phyloP scores from a whole-genome alignment of 2,797 vertebrate species.

The Alectoris magna region DNA sequence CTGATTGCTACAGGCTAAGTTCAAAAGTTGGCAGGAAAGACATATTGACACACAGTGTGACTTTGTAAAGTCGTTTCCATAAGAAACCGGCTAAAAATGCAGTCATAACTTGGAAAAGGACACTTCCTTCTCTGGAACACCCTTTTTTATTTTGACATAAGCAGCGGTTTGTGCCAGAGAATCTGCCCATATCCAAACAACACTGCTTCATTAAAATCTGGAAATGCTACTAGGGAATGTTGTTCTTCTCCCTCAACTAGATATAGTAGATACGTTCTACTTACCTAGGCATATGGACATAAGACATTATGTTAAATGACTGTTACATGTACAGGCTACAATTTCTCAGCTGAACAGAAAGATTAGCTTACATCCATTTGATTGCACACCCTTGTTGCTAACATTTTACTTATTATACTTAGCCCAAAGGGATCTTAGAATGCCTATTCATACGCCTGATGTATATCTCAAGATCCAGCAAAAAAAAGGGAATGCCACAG shows the following conservation, averaged over 20 bases:
- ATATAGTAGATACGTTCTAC: not conserved
- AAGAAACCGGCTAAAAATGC: slow-evolving; percentile 18
- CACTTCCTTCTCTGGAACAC: slow-evolving; percentile 46
- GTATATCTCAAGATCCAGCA: not conserved
- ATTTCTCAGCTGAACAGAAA: slow-evolving; percentile 9
- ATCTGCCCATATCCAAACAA: slow-evolving; percentile 13
- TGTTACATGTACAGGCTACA: not conserved
- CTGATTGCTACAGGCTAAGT: not conserved
- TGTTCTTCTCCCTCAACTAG: not conserved
- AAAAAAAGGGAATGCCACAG: not conserved
- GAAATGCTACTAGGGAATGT: slow-evolving; percentile 16
- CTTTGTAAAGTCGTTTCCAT: slow-evolving; percentile 2
- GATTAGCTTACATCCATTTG: not conserved
- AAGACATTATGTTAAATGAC: not conserved
- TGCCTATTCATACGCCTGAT: not conserved
- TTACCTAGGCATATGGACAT: not conserved
- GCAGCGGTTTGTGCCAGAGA: not conserved
- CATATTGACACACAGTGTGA: not conserved
- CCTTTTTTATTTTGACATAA: slow-evolving; percentile 35
- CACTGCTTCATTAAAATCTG: slow-evolving; percentile 19
- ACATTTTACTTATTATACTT: not conserved
- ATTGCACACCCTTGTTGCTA: not conserved
- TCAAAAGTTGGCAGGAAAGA: slow-evolving; percentile 18
- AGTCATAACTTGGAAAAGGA: slow-evolving; percentile 36
- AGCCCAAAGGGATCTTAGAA: not conserved